A percentile compares a stretch with the other conserved stretches of the same genome.
Conservation (phyloP, 2,888 invertebrate genomes). For the Gryllus longicercus region DNA sequence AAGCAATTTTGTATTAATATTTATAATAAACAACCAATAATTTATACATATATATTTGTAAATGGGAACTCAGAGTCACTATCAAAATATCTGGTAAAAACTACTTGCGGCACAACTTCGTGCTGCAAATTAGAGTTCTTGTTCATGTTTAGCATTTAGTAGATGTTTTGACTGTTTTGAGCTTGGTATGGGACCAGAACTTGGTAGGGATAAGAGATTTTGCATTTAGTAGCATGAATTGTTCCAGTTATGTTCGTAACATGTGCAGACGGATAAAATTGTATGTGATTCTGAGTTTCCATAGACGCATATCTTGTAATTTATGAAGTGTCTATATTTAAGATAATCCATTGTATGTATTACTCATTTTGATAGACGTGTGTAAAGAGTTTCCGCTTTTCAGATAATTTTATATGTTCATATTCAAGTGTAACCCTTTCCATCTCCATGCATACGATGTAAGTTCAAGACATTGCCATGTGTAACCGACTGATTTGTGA, state of each 20-base stretch:
- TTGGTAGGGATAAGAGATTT: not conserved
- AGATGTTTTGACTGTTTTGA: not conserved
- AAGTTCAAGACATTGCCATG: not conserved
- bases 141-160: not conserved
- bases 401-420: constrained; percentile 32
- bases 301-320: not conserved
- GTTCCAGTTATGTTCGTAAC: not conserved
- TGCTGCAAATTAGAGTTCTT: not conserved
- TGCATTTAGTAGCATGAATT: not conserved
- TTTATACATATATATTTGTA: not conserved
- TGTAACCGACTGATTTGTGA: constrained; percentile 17
- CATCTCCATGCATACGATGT: not conserved
- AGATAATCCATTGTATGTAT: constrained; percentile 2
- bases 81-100: not conserved
- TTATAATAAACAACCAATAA: constrained; percentile 3
- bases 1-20: constrained; percentile 5
- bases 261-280: not conserved
- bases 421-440: constrained; percentile 26
- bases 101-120: not conserved
- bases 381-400: constrained; percentile 17
- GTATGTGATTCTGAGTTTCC: not conserved
- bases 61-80: not conserved
- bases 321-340: constrained; percentile 17
- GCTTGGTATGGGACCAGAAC: constrained; percentile 17
- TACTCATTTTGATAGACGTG: constrained; percentile 7